Evolutionary conservation across 2,113 vertebrate species (phyloP).

Genomic region (Puffinus mauretanicus): DNA sequence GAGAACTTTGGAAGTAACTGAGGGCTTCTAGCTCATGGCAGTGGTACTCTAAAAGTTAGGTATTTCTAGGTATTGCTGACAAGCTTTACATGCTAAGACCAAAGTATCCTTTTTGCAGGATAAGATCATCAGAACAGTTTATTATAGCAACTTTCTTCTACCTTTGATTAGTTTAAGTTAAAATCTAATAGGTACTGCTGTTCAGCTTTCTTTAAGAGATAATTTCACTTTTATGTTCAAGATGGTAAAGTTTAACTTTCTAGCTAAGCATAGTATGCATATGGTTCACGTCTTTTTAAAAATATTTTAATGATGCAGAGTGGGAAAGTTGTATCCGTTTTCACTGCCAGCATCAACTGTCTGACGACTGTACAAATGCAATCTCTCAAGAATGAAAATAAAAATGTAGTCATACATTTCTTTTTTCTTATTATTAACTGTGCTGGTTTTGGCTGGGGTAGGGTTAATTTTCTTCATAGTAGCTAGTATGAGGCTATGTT

Average conservation of each 20-base stretch:
- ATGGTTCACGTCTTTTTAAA: neutral
- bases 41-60: neutral
- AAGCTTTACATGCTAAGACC: neutral
- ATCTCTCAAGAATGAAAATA: neutral
- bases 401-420: neutral
- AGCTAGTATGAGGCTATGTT: too few relatives aligned
- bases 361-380: neutral
- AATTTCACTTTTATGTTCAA: neutral
- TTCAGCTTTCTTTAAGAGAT: neutral
- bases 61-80: neutral
- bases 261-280: neutral
- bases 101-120: neutral
- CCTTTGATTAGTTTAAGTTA: neutral
- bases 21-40: neutral
- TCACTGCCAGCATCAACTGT: neutral
- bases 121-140: neutral
- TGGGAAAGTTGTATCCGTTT: neutral
- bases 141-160: neutral
- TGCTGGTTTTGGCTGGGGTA: too few relatives aligned
- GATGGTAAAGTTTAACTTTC: neutral
- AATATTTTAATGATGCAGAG: neutral
- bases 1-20: neutral
- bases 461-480: too few relatives aligned
- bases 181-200: neutral
- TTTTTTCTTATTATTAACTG: neutral